phyloP scores from a whole-genome alignment of 2,113 vertebrate species.

The crab-eating macaque (Macaca fascicularis) region T2T-MFA8v1.1 NC_088392.1:47044001-47044500 shows the following conservation, averaged over 20 bases:
- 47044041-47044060: slow-evolving; percentile 40
- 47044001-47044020: slow-evolving; percentile 43
- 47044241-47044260: not conserved
- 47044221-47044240: not conserved
- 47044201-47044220: not conserved
- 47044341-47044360: no score
- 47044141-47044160: slow-evolving; percentile 40
- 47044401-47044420: not conserved
- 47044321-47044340: not conserved
- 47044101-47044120: slow-evolving; percentile 13
- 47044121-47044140: slow-evolving; percentile 46
- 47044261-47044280: not conserved
- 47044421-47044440: no score
- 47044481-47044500: not conserved
- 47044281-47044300: not conserved
- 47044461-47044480: not conserved
- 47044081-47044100: slow-evolving; percentile 55
- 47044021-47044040: slow-evolving; percentile 63
- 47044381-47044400: slow-evolving; percentile 3
- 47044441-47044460: no score
- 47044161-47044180: slow-evolving; percentile 44
- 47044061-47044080: slow-evolving; percentile 47
- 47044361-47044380: not conserved
- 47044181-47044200: slow-evolving; percentile 24
- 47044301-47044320: not conserved